Evolutionary conservation across 2,797 vertebrate genomes (phyloP), one percentile per base, ranked within the genome.

Genomic region (Microctenopoma lineatum): DNA sequence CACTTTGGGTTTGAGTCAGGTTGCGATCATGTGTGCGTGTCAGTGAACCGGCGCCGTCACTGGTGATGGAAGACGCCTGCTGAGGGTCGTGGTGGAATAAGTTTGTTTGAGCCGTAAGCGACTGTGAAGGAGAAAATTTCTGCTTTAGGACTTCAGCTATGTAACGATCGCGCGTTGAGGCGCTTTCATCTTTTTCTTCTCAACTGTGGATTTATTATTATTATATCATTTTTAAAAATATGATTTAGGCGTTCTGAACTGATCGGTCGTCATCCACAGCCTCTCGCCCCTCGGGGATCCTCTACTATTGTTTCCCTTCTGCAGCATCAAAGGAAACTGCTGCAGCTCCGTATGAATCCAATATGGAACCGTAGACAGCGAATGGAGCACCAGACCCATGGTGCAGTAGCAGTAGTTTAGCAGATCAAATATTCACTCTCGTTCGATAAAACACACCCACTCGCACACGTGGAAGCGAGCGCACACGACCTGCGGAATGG

Each of bases 251-350:
- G 79, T 42, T 71, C 55, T 26, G 81, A 80, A n/a, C 70, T 61
- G 64, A 81, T 80, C 73, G 66, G 0, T 9, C 26, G 45, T 81
- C 65, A 32, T 84, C 86, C 50, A 76, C 85, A 85, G 73, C 82
- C 73, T 75, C 66, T 72, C 55, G 46, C 81, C 75, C 76, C 84
- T 76, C 36, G 42, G 80, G 86, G 80, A 81, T 87, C 77, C 70
- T 55, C 72, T 57, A 36, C 80, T 50, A 81, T 90, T 84, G 86
- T 89, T 61, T 84, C 72, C 38, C 65, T n/a, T 59, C 76, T 68
- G 66, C 44, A 14, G 83, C 70, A 90, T 89, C 87, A 90, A 88
- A 91, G 80, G 68, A 58, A 83, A 18, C 39, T 0, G 46, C 79
- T 0, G 72, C 83, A 61, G 82, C 81, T 75, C 66, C 65, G 70